A percentile compares a stretch with the other conserved stretches of the same genome.
These are phyloP conservation scores for Asbolus verrucosus DNA, from an alignment of 1,140 invertebrate genomes.

Conservation along the genomic window DNA sequence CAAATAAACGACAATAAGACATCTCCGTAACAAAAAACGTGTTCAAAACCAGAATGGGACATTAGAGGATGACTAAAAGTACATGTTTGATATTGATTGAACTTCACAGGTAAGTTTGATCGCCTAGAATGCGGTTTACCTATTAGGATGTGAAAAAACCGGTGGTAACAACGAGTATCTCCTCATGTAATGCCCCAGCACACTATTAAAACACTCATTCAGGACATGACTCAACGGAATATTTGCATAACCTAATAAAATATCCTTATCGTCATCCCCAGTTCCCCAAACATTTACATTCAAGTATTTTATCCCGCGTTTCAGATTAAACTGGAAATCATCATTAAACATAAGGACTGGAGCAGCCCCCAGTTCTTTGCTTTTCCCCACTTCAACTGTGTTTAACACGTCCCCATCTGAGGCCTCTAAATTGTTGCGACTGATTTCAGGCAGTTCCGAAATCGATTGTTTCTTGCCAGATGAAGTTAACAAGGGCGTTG, in stretches of 20 bases:
- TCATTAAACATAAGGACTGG: conserved; percentile 81
- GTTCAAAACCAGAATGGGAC: conserved; percentile 88
- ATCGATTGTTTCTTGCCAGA: conserved; percentile 63
- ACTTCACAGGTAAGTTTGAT: too few species aligned
- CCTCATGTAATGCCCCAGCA: conserved; percentile 83
- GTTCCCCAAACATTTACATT: conserved; percentile 86
- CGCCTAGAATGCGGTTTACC: conserved; percentile 64
- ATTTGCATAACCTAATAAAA: conserved; percentile 83
- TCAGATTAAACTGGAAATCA: conserved; percentile 77
- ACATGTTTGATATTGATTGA: too few species aligned
- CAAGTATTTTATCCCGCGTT: conserved; percentile 78
- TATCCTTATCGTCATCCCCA: conserved; percentile 65
- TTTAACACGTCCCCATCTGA: conserved; percentile 55
- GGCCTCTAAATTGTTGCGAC: too few species aligned
- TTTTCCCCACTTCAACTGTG: conserved; percentile 56
- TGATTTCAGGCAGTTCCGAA: conserved; percentile 59
- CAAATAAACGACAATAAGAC: conserved; percentile 86
- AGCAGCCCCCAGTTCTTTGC: conserved; percentile 63
- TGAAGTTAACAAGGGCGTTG: conserved; percentile 58
- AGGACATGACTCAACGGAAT: conserved; percentile 81
- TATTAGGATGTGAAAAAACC: conserved; percentile 67
- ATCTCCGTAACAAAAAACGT: conserved; percentile 90
- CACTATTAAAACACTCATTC: conserved; percentile 83
- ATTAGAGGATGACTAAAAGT: conserved; percentile 73
- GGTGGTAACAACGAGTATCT: conserved; percentile 78